Conservation (phyloP, 2,888 invertebrate species). For the Orchesella flavescens region DNA sequence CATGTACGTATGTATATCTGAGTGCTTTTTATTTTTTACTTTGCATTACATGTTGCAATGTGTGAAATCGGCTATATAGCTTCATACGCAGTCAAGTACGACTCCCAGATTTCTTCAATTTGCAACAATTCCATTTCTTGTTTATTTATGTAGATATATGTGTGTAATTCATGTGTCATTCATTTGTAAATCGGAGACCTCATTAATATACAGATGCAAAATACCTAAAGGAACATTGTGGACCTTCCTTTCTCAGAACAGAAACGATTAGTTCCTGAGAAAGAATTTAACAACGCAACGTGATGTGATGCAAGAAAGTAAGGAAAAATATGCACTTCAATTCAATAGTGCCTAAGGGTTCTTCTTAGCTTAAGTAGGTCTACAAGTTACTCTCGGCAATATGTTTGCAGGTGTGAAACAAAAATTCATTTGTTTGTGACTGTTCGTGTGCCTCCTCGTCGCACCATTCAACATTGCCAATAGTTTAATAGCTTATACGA, state of each 20-base stretch:
- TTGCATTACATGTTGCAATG: too few species aligned
- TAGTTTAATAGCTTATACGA: background rate
- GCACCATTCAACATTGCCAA: background rate
- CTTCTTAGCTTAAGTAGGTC: slow-evolving; percentile 23
- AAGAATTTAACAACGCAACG: background rate
- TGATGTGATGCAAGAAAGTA: background rate
- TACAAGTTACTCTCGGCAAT: slow-evolving; percentile 12
- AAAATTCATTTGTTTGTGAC: background rate
- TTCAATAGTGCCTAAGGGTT: slow-evolving; percentile 14
- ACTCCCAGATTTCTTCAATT: too few species aligned
- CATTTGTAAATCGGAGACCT: background rate
- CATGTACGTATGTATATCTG: background rate
- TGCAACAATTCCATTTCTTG: too few species aligned
- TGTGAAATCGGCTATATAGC: background rate
- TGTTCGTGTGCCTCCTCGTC: too few species aligned
- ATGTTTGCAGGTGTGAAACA: slow-evolving; percentile 39
- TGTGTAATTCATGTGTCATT: background rate
- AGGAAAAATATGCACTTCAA: slow-evolving; percentile 13
- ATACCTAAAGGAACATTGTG: too few species aligned
- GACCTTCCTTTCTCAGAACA: background rate
- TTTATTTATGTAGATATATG: too few species aligned
- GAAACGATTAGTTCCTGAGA: background rate
- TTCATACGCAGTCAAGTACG: background rate
- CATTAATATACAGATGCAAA: background rate
- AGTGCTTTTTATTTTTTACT: background rate